A percentile compares a stretch with the other conserved stretches of the same genome.
Evolutionary conservation across 1,140 invertebrate genomes (phyloP).

Genomic region (Idris sp.): DNA sequence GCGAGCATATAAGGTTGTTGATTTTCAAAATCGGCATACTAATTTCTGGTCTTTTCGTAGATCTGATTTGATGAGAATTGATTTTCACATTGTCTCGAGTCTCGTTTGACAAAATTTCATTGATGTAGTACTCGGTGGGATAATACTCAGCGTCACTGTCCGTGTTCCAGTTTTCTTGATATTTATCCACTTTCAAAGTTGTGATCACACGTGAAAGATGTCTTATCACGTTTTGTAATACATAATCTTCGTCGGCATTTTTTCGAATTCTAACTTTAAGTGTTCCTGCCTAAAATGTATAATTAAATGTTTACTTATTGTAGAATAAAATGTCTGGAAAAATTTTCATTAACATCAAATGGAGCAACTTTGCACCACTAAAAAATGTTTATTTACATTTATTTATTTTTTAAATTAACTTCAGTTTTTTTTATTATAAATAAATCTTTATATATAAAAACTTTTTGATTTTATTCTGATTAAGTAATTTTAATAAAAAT

Average conservation of each 20-base stretch:
- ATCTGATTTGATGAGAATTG: too few species aligned
- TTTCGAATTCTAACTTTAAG: slow-evolving; percentile 82
- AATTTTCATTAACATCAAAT: too few species aligned
- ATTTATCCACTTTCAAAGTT: slow-evolving; percentile 81
- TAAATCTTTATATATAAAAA: too few species aligned
- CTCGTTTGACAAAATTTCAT: slow-evolving; percentile 59
- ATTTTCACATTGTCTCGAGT: not conserved
- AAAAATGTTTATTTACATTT: too few species aligned
- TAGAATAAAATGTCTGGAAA: too few species aligned
- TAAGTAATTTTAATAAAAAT: too few species aligned
- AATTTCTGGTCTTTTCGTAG: not conserved
- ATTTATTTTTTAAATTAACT: too few species aligned
- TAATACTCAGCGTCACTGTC: slow-evolving; percentile 14
- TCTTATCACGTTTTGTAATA: slow-evolving; percentile 81
- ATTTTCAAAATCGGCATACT: slow-evolving; percentile 13
- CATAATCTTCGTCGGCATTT: slow-evolving; percentile 84
- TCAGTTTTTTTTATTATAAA: too few species aligned
- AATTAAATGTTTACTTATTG: too few species aligned
- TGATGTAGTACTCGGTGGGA: slow-evolving; percentile 63
- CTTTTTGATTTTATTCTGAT: too few species aligned
- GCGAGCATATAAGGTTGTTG: not conserved
- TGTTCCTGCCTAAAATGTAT: slow-evolving; percentile 80
- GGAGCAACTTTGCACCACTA: too few species aligned
- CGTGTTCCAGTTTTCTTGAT: slow-evolving; percentile 59
- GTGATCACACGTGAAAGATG: slow-evolving; percentile 80